Base-by-base conservation (phyloP, 2,888 invertebrate genomes). In the Clistopyga incitator region DNA sequence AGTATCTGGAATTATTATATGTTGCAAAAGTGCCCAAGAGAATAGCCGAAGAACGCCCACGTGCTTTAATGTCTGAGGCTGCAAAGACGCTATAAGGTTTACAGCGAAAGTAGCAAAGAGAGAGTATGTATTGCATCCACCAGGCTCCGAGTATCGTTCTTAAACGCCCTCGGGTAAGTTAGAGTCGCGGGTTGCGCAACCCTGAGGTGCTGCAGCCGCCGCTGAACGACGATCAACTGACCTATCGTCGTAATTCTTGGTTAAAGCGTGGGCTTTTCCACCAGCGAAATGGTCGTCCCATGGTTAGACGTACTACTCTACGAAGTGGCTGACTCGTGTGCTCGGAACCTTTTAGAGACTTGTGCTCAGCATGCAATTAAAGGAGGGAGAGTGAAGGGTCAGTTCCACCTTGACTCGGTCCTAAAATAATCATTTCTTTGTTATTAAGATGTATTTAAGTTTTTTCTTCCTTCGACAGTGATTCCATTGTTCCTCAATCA, bases 301-400 rank as follows among this genome's bases (percentile, higher is more conserved):
- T 47, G 2, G 23, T 64, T 8, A 67, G 18, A 64, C 11, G 38
- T 38, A 56, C 15, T 20, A 42, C 34, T 52, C 54, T 25, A 15
- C 47, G 6, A n/a, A 50, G 61, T 47, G 59, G 18, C n/a, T 20
- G 42, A 54, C 52, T 25, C 45, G n/a, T 29, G 72, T 61, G 20
- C 29, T 61, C 34, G 68, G 45, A 68, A 54, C 80, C 76, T 80
- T 83, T 83, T 80, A 80, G 83, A 64, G 76, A 83, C 83, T 83
- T 50, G 65, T 78, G 18, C 23, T 86, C 82, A 76, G 59, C 59
- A 86, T 81, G 86, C 88, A 89, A 90, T 90, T 89, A 89, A 90
- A 88, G 65, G 65, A 42, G 18, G 38, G 8, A 13, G 0, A 8
- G 3, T 11, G 20, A 3, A 1, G 20, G n/a, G 15, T 6, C 45